Percentiles rank a stretch among this genome's conserved stretches.
Conservation (phyloP, 1,140 invertebrate species). For the Temnothorax nylanderi region DNA sequence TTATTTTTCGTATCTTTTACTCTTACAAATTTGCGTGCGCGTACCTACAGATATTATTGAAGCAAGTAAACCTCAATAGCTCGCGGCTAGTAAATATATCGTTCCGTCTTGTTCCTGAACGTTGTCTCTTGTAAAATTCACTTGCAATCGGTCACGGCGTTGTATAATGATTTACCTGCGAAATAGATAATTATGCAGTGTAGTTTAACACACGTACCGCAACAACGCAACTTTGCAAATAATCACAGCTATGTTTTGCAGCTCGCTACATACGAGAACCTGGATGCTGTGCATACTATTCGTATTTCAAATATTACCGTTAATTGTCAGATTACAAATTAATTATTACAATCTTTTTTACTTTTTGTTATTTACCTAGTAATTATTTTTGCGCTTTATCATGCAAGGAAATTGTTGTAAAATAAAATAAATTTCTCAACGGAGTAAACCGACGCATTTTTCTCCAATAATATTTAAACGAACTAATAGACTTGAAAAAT, state of each 20-base stretch:
- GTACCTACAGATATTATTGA: slow-evolving; percentile 1
- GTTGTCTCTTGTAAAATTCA: slow-evolving; percentile 49
- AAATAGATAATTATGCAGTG: slow-evolving; percentile 52
- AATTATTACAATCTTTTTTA: not conserved
- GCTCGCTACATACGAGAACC: not conserved
- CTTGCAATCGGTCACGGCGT: slow-evolving; percentile 19
- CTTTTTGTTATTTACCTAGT: not conserved
- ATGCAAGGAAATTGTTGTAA: not conserved
- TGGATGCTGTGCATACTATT: not conserved
- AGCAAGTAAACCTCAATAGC: slow-evolving; percentile 32
- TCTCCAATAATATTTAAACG: not conserved
- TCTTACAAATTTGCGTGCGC: not conserved
- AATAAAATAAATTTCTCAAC: not conserved
- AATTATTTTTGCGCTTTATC: not conserved
- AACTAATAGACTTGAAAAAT: not conserved
- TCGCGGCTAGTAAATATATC: slow-evolving; percentile 18
- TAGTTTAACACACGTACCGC: not conserved
- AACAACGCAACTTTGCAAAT: slow-evolving; percentile 44
- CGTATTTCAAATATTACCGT: not conserved
- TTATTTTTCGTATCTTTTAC: not conserved
- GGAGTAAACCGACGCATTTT: not conserved
- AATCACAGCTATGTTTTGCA: slow-evolving; percentile 24
- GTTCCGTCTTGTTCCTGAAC: slow-evolving; percentile 42
- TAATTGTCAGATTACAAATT: not conserved
- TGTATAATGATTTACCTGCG: slow-evolving; percentile 51